Percentiles rank a stretch among this genome's conserved stretches.
These are phyloP conservation scores for Aporrectodea caliginosa DNA, from an alignment of 1,140 invertebrate species.

Conservation along the genomic window DNA sequence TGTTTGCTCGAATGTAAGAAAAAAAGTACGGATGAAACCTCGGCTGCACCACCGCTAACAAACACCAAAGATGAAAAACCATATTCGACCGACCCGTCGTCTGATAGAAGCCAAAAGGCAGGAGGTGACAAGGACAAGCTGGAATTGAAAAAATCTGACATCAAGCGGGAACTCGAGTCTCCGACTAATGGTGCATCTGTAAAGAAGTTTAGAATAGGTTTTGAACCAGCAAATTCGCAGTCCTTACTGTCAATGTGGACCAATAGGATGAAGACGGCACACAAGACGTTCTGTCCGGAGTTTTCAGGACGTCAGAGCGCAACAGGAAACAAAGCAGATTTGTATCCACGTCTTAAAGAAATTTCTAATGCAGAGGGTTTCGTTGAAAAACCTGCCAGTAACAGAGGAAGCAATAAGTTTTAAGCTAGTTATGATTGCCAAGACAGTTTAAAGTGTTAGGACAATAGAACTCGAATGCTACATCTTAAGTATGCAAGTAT, in stretches of 20 bases:
- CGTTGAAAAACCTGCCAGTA: no score
- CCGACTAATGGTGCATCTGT: no score
- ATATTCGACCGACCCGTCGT: not conserved
- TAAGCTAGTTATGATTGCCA: no score
- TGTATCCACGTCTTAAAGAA: not conserved
- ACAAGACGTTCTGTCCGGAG: not conserved
- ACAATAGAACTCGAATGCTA: no score
- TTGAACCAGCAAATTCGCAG: not conserved
- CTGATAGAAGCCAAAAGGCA: not conserved
- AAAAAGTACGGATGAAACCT: not conserved
- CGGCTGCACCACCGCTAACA: not conserved
- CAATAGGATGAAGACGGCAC: not conserved
- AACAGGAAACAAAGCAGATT: not conserved
- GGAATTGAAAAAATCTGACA: not conserved
- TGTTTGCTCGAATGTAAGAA: constrained; percentile 76
- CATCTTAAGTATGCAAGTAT: no score
- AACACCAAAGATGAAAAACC: not conserved
- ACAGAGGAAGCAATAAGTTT: no score
- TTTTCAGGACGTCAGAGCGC: not conserved
- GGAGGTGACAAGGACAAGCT: not conserved
- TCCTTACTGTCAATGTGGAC: not conserved
- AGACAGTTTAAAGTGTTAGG: no score
- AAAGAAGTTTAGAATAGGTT: not conserved
- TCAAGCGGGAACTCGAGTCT: not conserved
- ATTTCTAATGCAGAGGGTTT: not conserved